Evolutionary conservation across 2,113 vertebrate genomes (phyloP).

Genomic region (Chrysochloris asiatica): DNA sequence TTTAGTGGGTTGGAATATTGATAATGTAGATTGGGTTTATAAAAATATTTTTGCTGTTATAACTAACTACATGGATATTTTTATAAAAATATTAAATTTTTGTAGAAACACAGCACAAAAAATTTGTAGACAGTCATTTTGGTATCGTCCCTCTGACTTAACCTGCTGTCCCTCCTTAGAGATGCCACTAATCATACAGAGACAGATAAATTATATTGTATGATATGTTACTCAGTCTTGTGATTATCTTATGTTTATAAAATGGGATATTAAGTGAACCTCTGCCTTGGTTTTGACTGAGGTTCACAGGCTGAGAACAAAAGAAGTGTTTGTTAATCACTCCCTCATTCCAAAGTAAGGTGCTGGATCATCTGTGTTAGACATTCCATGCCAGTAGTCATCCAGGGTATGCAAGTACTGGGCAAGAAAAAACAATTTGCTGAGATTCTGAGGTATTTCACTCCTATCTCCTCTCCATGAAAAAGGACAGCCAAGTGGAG

Average conservation of each 20-base stretch:
- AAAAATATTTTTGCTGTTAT: too few relatives aligned
- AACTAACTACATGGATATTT: too few relatives aligned
- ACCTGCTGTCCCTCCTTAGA: too few relatives aligned
- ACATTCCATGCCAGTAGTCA: not conserved
- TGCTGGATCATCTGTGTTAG: not conserved
- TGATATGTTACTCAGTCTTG: not conserved
- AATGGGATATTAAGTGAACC: not conserved
- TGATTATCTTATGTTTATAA: slow-evolving; percentile 19
- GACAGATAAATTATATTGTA: not conserved
- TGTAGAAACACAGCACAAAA: too few relatives aligned
- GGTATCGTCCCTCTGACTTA: too few relatives aligned
- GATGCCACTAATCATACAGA: not conserved
- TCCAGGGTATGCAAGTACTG: not conserved
- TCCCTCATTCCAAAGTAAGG: not conserved
- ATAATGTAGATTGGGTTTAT: not conserved
- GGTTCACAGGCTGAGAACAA: not conserved
- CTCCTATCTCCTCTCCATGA: rapidly evolving
- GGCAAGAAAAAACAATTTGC: not conserved
- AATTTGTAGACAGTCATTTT: too few relatives aligned
- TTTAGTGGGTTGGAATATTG: not conserved
- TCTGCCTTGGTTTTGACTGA: not conserved
- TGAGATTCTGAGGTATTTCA: not conserved
- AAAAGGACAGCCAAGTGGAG: not conserved
- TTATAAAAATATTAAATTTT: too few relatives aligned
- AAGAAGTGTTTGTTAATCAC: not conserved